A percentile compares a stretch with the other conserved stretches of the same genome.
phyloP scores from a whole-genome alignment of 2,113 vertebrate genomes.

The Gymnarchus niloticus region DNA sequence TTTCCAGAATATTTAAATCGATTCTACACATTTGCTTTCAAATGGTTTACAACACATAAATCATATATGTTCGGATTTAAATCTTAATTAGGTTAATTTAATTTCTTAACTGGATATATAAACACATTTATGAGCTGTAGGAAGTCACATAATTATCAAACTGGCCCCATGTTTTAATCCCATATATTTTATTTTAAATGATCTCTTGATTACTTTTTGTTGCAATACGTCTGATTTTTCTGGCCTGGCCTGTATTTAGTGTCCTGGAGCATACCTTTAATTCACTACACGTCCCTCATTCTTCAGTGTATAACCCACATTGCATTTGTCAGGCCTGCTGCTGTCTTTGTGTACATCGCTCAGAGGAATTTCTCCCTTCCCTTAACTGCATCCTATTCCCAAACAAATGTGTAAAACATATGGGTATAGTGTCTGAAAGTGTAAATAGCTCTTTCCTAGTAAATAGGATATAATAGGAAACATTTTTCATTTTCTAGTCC shows the following conservation, averaged over 20 bases:
- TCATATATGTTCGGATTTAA: not conserved
- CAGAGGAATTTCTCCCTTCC: constrained; percentile 27
- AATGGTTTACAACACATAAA: not conserved
- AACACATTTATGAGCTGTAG: not conserved
- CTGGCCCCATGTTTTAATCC: no score
- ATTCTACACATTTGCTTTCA: not conserved
- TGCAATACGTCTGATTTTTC: not conserved
- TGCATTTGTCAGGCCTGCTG: not conserved
- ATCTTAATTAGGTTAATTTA: not conserved
- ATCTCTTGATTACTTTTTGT: not conserved
- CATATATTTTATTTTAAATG: no score
- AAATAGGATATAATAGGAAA: constrained; percentile 45
- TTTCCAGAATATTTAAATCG: not conserved
- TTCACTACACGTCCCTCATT: no score
- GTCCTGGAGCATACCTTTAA: not conserved
- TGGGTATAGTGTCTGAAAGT: constrained; percentile 52
- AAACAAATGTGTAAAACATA: not conserved
- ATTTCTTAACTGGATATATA: not conserved
- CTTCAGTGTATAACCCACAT: not conserved
- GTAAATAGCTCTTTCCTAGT: constrained; percentile 66
- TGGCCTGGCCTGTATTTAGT: not conserved
- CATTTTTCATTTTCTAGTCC: constrained; percentile 44
- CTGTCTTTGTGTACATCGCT: not conserved
- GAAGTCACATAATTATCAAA: not conserved
- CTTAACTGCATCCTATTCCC: not conserved